Percentiles rank a stretch among this genome's conserved stretches.
Evolutionary conservation across 2,888 invertebrate genomes (phyloP).

Genomic region (Hirudinaria manillensis): DNA sequence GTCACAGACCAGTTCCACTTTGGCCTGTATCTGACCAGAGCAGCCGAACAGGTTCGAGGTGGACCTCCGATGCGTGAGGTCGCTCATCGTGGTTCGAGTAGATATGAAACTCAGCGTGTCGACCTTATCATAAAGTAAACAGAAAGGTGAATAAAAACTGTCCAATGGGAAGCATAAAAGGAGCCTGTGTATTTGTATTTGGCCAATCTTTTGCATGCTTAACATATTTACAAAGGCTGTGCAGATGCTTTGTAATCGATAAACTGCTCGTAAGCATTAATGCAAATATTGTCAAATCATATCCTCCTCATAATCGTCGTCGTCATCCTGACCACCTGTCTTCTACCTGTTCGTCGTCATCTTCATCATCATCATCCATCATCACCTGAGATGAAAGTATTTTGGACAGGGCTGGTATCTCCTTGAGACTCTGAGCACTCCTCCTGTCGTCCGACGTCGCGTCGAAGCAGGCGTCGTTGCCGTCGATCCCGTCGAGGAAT

Average conservation of each 20-base stretch:
- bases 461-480: background rate
- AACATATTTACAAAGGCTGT: too few species aligned
- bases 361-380: background rate
- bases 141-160: background rate
- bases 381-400: constrained; percentile 17
- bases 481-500: background rate
- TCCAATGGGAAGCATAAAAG: background rate
- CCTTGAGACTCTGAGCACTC: constrained; percentile 6
- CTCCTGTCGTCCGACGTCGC: background rate
- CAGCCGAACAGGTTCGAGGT: background rate
- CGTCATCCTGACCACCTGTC: background rate
- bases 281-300: too few species aligned
- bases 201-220: too few species aligned
- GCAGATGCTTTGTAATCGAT: too few species aligned
- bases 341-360: background rate
- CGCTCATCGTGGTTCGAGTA: background rate
- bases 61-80: background rate
- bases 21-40: background rate
- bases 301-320: too few species aligned
- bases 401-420: constrained; percentile 6
- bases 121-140: background rate
- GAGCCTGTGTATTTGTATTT: too few species aligned
- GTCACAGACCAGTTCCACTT: constrained; percentile 18
- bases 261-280: too few species aligned
- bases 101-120: background rate